These are phyloP conservation scores for Gadus chalcogrammus DNA, from an alignment of 2,113 vertebrate genomes.

Conservation along the genomic window DNA sequence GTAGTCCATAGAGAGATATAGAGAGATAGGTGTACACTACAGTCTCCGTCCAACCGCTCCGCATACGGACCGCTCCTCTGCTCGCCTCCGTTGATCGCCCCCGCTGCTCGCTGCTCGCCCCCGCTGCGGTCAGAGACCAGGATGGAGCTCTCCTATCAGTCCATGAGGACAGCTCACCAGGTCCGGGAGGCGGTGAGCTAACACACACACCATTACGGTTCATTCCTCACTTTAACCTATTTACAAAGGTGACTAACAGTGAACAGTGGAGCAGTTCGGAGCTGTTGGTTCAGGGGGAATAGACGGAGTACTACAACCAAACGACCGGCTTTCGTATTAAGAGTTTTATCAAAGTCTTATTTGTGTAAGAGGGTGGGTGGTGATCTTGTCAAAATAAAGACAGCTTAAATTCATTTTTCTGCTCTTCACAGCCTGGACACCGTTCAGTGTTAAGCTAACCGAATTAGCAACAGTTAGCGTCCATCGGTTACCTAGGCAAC, in stretches of 20 bases:
- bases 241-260: neutral
- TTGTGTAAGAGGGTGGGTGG: neutral
- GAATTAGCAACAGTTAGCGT: too few species aligned
- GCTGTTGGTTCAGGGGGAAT: neutral
- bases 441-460: neutral
- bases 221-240: neutral
- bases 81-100: too few species aligned
- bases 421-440: neutral
- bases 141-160: conserved; percentile 80
- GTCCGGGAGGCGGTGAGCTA: conserved; percentile 79
- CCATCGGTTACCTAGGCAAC: too few species aligned
- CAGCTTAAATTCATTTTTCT: too few species aligned
- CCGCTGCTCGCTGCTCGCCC: too few species aligned
- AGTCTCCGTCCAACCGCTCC: too few species aligned
- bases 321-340: neutral
- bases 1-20: too few species aligned
- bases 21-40: too few species aligned
- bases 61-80: too few species aligned
- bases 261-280: neutral
- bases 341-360: too few species aligned
- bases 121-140: neutral
- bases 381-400: neutral
- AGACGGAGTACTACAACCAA: neutral
- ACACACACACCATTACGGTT: neutral
- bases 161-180: conserved; percentile 69